Percentiles rank a stretch among this genome's conserved stretches.
Evolutionary conservation across 1,140 invertebrate species (phyloP).

Genomic region (Sipha flava): DNA sequence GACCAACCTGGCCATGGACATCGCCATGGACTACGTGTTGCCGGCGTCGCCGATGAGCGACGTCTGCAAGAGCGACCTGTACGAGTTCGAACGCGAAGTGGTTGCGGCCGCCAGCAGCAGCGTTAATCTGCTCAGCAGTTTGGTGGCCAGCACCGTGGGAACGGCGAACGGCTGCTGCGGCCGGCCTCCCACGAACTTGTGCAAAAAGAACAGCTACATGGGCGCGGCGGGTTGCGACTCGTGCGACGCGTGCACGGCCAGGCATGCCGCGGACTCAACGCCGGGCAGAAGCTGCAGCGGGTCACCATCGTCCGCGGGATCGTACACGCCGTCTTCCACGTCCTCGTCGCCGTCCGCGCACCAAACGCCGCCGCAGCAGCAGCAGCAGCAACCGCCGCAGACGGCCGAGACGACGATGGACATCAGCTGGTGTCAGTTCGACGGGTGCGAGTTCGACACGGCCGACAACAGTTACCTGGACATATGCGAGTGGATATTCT

Average conservation of each 20-base stretch:
- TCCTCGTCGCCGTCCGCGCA: not conserved
- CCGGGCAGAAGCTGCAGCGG: too few relatives aligned
- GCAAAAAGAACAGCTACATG: constrained; percentile 23
- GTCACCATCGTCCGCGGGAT: not conserved
- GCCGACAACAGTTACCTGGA: constrained; percentile 29
- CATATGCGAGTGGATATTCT: constrained; percentile 27
- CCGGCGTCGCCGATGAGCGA: constrained; percentile 26
- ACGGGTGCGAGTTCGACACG: constrained; percentile 16
- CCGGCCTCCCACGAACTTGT: not conserved
- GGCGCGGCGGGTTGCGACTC: constrained; percentile 8
- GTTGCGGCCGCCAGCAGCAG: not conserved
- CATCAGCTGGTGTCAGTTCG: constrained; percentile 30
- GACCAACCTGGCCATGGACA: constrained; percentile 30
- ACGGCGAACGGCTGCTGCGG: not conserved
- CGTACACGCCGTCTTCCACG: not conserved
- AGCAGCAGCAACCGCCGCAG: not conserved
- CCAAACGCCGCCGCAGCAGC: not conserved
- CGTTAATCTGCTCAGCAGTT: not conserved
- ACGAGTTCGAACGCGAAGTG: constrained; percentile 4
- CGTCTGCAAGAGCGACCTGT: constrained; percentile 17
- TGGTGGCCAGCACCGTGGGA: not conserved
- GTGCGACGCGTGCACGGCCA: not conserved
- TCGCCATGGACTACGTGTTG: constrained; percentile 20
- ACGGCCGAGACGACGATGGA: constrained; percentile 23
- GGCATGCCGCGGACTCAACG: not conserved